Conservation (phyloP, 2,113 vertebrate genomes). For the Rhinogobius similis region DNA sequence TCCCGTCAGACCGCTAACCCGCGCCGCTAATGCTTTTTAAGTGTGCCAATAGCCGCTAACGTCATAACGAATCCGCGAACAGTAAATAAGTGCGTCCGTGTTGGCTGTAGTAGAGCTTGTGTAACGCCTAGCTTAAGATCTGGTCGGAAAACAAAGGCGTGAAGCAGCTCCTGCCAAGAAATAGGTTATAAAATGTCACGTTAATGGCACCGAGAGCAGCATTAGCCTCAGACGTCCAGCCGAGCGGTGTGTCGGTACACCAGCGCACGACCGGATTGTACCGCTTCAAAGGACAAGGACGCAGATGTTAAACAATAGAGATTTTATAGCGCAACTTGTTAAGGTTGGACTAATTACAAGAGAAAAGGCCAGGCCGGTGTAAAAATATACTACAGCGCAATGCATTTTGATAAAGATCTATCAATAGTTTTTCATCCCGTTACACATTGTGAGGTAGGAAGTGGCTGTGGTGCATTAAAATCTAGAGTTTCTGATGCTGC, state of each 20-base stretch:
- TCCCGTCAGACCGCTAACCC: slow-evolving; percentile 1
- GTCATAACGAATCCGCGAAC: not conserved
- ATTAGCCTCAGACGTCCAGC: not conserved
- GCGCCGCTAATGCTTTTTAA: slow-evolving; percentile 21
- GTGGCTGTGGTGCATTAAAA: too few species aligned
- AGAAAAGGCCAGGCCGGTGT: not conserved
- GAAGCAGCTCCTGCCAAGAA: slow-evolving; percentile 2
- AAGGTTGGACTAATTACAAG: not conserved
- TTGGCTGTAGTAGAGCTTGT: not conserved
- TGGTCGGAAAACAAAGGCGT: slow-evolving; percentile 9
- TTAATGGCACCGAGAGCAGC: slow-evolving; percentile 30
- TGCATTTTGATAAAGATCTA: too few species aligned
- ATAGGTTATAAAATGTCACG: slow-evolving; percentile 35
- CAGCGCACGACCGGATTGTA: not conserved
- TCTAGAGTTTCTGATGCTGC: too few species aligned
- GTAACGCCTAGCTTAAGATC: not conserved
- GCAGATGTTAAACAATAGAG: not conserved
- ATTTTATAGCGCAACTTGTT: not conserved
- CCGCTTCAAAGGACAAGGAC: not conserved
- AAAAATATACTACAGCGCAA: not conserved
- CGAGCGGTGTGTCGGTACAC: not conserved
- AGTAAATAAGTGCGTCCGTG: not conserved
- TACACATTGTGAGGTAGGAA: too few species aligned
- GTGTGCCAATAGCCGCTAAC: slow-evolving; percentile 10
- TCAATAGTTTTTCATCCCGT: too few species aligned